Conservation (phyloP, 2,113 vertebrate genomes). For the Barbus barbus region DNA sequence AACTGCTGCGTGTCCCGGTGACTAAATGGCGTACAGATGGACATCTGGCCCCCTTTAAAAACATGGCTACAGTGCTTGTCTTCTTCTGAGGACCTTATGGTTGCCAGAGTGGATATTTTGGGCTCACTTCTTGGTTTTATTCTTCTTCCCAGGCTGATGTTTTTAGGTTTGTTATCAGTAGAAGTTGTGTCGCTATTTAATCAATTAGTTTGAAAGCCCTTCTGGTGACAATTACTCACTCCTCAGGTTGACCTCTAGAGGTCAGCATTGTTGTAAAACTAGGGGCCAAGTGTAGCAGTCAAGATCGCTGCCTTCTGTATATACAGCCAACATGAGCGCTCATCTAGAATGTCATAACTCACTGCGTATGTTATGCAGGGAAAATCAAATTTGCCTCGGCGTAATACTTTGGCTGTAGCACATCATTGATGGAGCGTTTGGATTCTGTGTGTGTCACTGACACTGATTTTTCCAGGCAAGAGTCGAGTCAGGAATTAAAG, state of each 20-base stretch:
- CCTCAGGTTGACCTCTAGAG: conserved; percentile 46
- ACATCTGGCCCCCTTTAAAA: conserved; percentile 73
- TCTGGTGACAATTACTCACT: background rate
- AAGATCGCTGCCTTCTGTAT: background rate
- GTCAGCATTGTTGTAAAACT: conserved; percentile 51
- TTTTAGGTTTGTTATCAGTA: background rate
- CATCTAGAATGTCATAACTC: background rate
- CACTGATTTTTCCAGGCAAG: conserved; percentile 65
- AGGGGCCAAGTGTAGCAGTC: conserved; percentile 16
- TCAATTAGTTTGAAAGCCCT: background rate
- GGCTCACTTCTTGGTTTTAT: background rate
- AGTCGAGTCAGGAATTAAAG: conserved; percentile 54
- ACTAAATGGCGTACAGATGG: conserved; percentile 90
- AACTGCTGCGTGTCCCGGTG: conserved; percentile 82
- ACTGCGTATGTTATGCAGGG: conserved; percentile 23
- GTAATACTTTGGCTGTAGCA: conserved; percentile 71
- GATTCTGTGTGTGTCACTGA: conserved; percentile 41
- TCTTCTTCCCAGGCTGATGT: background rate
- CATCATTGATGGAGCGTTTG: conserved; percentile 47
- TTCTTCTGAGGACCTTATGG: background rate
- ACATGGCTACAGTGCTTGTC: conserved; percentile 5
- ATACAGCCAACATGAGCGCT: background rate
- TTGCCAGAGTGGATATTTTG: background rate
- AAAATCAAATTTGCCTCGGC: conserved; percentile 10
- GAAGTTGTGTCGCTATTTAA: background rate